A percentile compares a stretch with the other conserved stretches of the same genome.
Conservation (phyloP, 2,888 invertebrate genomes). For the Coleophora flavipennella region DNA sequence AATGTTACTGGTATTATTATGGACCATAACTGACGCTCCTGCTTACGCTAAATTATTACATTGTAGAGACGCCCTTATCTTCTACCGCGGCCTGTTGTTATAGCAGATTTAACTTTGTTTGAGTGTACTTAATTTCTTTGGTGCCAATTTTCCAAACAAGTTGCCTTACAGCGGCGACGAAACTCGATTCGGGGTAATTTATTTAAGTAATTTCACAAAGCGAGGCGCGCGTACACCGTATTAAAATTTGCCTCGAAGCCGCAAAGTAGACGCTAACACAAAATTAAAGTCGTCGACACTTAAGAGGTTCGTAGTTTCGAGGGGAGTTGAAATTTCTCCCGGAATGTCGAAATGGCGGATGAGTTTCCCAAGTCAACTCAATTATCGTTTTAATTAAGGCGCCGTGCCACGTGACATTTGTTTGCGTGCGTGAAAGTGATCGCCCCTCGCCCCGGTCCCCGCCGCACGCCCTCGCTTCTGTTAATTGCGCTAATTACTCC, state of each 20-base stretch:
- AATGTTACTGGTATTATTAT: conserved; percentile 17
- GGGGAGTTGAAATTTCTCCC: conserved; percentile 65
- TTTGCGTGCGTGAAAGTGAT: conserved; percentile 71
- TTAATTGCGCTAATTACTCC: conserved; percentile 74
- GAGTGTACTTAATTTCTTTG: conserved; percentile 20
- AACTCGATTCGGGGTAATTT: conserved; percentile 59
- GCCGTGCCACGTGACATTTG: conserved; percentile 70
- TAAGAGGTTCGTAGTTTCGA: conserved; percentile 65
- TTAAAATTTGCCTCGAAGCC: conserved; percentile 66
- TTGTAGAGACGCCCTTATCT: neutral
- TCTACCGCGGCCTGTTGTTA: neutral
- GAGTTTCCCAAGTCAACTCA: conserved; percentile 73
- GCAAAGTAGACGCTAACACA: conserved; percentile 70
- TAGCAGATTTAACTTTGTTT: neutral
- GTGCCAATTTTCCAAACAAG: conserved; percentile 44
- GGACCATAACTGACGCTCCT: conserved; percentile 2
- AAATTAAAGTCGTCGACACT: conserved; percentile 71
- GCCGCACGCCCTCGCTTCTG: conserved; percentile 40
- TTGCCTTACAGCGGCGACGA: conserved; percentile 34
- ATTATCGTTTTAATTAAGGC: conserved; percentile 74
- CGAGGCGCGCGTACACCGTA: conserved; percentile 52
- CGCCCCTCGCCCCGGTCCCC: conserved; percentile 27
- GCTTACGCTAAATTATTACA: no score
- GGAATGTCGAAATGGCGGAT: conserved; percentile 70
- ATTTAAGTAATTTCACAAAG: conserved; percentile 64